phyloP scores from a whole-genome alignment of 2,888 invertebrate species.

The Nephrotoma appendiculata region DNA sequence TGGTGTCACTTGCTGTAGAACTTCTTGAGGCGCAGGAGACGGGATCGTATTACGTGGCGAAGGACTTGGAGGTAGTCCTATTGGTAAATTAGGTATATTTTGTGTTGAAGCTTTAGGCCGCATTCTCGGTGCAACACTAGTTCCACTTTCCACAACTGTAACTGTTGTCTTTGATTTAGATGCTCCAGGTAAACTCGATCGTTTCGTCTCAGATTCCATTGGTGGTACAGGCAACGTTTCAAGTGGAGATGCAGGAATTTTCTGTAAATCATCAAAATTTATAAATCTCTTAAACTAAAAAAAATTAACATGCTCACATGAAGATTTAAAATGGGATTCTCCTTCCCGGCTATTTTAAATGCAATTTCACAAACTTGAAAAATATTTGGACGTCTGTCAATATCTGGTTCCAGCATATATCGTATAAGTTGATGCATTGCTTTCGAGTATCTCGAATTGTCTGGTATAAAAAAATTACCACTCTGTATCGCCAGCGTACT shows the following conservation, averaged over 20 bases:
- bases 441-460: slow-evolving; percentile 57
- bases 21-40: slow-evolving; percentile 18
- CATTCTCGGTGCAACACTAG: slow-evolving; percentile 70
- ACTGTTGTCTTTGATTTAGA: slow-evolving; percentile 32
- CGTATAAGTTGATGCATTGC: slow-evolving; percentile 59
- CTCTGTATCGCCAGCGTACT: slow-evolving; percentile 85
- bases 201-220: slow-evolving; percentile 54
- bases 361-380: slow-evolving; percentile 66
- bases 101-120: slow-evolving; percentile 48
- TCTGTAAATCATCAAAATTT: slow-evolving; percentile 34
- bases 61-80: slow-evolving; percentile 40
- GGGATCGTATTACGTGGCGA: slow-evolving; percentile 32
- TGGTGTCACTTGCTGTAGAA: slow-evolving; percentile 13
- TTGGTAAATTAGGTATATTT: slow-evolving; percentile 29
- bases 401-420: slow-evolving; percentile 74
- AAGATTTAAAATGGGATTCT: slow-evolving; percentile 68
- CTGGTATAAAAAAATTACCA: slow-evolving; percentile 73
- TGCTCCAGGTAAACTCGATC: slow-evolving; percentile 25
- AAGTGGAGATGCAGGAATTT: slow-evolving; percentile 45
- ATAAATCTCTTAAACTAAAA: background rate
- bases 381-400: slow-evolving; percentile 71
- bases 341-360: slow-evolving; percentile 52
- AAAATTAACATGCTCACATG: slow-evolving; percentile 39
- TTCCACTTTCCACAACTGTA: slow-evolving; percentile 45
- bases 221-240: slow-evolving; percentile 49